Percentiles rank a stretch among this genome's conserved stretches.
These are phyloP conservation scores for Pelodiscus sinensis DNA, from an alignment of 2,113 vertebrate species.

Conservation along the genomic window DNA sequence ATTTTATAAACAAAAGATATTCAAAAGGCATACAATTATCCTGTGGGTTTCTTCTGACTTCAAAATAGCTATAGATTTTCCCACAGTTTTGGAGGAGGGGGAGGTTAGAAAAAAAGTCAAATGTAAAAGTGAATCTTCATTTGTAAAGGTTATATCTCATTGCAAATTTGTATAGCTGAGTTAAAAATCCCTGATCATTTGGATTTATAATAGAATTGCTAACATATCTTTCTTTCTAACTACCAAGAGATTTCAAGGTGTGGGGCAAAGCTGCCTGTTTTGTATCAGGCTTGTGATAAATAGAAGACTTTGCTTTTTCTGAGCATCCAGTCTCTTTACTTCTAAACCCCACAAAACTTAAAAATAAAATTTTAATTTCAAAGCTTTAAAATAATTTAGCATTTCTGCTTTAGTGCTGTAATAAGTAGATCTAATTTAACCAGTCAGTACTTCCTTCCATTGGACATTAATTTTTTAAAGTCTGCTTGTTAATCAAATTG, in stretches of 20 bases:
- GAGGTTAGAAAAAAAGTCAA: neutral
- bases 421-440: slow-evolving; percentile 65
- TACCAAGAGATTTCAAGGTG: slow-evolving; percentile 5
- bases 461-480: slow-evolving; percentile 70
- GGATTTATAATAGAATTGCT: neutral
- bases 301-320: slow-evolving; percentile 56
- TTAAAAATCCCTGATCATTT: neutral
- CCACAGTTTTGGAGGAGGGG: too few species aligned
- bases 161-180: neutral
- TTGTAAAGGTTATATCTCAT: neutral
- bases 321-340: slow-evolving; percentile 9
- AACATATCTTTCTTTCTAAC: neutral
- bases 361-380: slow-evolving; percentile 56
- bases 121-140: neutral
- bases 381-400: slow-evolving; percentile 61
- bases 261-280: neutral
- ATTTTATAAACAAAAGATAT: neutral
- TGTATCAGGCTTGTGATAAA: slow-evolving; percentile 39
- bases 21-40: neutral
- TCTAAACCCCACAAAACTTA: slow-evolving; percentile 52
- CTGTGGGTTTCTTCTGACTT: neutral
- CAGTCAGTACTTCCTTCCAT: slow-evolving; percentile 64
- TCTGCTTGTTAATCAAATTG: slow-evolving; percentile 65
- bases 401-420: slow-evolving; percentile 43
- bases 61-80: neutral